Conservation (phyloP, 1,140 invertebrate species). For the Homarus americanus region DNA sequence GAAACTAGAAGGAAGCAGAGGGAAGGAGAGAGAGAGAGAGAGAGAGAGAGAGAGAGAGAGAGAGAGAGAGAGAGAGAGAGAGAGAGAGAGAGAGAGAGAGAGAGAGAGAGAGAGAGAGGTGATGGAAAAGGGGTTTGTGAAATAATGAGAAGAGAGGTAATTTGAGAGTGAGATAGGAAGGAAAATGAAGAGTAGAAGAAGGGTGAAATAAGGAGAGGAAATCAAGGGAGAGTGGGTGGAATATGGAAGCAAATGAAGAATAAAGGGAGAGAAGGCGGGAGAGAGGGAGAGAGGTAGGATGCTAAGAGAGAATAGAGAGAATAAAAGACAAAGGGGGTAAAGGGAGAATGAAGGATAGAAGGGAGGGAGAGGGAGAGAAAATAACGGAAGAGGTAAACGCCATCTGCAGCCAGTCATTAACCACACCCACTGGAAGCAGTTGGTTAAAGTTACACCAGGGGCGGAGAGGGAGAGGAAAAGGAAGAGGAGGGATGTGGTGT, state of each 20-base stretch:
- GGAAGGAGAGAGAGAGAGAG: background rate
- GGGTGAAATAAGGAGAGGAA: background rate
- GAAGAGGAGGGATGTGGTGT: no score
- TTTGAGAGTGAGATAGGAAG: background rate
- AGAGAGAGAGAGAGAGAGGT: background rate
- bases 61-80: background rate
- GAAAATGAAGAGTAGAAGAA: background rate
- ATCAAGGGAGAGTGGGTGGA: background rate
- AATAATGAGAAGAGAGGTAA: background rate
- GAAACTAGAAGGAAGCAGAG: background rate
- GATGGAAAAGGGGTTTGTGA: background rate
- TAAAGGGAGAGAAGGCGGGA: background rate
- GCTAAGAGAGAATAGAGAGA: background rate
- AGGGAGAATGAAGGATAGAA: background rate
- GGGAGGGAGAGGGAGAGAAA: background rate
- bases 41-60: background rate
- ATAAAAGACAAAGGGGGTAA: background rate
- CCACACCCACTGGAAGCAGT: background rate
- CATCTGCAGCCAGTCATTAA: slow-evolving; percentile 24
- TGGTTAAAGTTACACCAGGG: slow-evolving; percentile 21
- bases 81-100: background rate
- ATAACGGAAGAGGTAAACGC: slow-evolving; percentile 1
- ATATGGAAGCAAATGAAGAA: background rate
- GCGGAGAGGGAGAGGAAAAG: background rate
- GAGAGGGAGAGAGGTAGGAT: background rate